Evolutionary conservation across 1,140 invertebrate species (phyloP).

Genomic region (Sitobion miscanthi): DNA sequence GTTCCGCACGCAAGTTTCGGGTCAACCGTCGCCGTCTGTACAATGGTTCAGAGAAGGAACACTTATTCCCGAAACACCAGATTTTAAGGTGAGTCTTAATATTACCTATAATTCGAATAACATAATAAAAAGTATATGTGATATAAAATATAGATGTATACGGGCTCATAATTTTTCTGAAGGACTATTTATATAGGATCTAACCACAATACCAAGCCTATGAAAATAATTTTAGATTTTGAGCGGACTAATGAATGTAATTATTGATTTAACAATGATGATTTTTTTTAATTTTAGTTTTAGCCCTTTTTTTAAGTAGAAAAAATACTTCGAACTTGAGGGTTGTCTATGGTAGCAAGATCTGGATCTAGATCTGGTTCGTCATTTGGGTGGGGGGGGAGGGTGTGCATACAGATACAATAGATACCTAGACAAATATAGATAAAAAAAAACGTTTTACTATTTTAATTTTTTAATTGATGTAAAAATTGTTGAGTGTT

Average conservation of each 20-base stretch:
- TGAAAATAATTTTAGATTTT: not conserved
- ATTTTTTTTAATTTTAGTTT: too few species aligned
- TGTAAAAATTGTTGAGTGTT: too few species aligned
- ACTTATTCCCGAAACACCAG: conserved; percentile 86
- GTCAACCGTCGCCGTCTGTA: conserved; percentile 81
- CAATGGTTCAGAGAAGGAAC: conserved; percentile 90
- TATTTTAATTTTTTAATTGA: too few species aligned
- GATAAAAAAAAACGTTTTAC: too few species aligned
- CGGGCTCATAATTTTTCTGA: not conserved
- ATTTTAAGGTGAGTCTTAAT: conserved; percentile 80
- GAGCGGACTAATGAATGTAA: not conserved
- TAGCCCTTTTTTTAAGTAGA: too few species aligned
- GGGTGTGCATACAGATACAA: too few species aligned
- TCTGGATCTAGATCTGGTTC: too few species aligned
- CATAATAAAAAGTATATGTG: not conserved
- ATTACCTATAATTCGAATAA: not conserved
- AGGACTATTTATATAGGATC: not conserved
- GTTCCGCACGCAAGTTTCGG: conserved; percentile 82
- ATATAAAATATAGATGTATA: not conserved
- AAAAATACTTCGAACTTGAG: too few species aligned
- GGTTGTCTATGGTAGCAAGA: too few species aligned
- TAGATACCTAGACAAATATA: too few species aligned
- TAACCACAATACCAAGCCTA: not conserved
- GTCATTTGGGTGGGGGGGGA: too few species aligned
- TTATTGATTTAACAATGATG: too few species aligned